Percentiles rank a stretch among this genome's conserved stretches.
Conservation (phyloP, 2,797 vertebrate genomes). For the Toxotes lorentzi region DNA sequence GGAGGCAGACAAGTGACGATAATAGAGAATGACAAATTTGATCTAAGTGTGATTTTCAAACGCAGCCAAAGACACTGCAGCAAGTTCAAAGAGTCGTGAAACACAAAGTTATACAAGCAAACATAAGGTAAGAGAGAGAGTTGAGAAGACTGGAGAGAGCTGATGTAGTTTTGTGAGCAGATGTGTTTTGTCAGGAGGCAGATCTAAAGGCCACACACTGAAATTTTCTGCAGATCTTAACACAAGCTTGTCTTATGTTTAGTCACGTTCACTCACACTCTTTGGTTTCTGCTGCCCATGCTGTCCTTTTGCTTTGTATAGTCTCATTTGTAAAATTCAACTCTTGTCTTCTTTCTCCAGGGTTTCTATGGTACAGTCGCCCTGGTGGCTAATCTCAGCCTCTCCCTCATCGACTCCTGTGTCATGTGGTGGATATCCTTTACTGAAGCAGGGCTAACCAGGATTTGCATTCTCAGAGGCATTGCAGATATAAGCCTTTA, state of each 20-base stretch:
- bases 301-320: not conserved
- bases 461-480: not conserved
- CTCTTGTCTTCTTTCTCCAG: constrained; percentile 72
- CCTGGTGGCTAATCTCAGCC: constrained; percentile 90
- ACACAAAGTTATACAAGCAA: constrained; percentile 9
- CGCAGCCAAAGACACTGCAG: constrained; percentile 34
- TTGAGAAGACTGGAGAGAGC: not conserved
- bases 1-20: constrained; percentile 47
- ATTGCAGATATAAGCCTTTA: not conserved
- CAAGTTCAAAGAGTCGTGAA: constrained; percentile 17
- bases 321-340: not conserved
- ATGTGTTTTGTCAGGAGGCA: constrained; percentile 37
- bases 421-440: constrained; percentile 99
- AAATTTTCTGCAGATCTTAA: not conserved
- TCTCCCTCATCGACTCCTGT: constrained; percentile 95
- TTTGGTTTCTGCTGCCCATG: not conserved
- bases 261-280: not conserved
- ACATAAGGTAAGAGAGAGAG: not conserved
- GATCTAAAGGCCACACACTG: not conserved
- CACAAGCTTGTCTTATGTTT: constrained; percentile 6
- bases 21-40: constrained; percentile 32
- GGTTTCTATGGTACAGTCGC: constrained; percentile 90
- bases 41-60: constrained; percentile 23
- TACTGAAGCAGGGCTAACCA: constrained; percentile 29
- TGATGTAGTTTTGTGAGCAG: not conserved